Evolutionary conservation across 2,888 invertebrate genomes (phyloP).

Genomic region (Tenthredo notha): DNA sequence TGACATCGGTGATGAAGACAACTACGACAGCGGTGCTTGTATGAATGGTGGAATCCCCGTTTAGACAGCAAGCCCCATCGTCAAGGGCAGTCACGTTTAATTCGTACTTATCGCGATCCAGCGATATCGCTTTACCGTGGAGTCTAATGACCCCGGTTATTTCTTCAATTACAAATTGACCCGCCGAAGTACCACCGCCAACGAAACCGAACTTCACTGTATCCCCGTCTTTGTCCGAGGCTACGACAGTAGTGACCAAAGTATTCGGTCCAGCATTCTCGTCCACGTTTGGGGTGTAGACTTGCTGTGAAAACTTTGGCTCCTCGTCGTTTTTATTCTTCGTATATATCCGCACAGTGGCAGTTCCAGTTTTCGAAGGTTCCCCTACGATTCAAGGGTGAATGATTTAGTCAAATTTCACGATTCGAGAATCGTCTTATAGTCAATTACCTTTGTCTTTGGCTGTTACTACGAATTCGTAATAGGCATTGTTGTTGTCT

Average conservation of each 20-base stretch:
- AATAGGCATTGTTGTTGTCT: slow-evolving; percentile 97
- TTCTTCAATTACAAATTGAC: slow-evolving; percentile 97
- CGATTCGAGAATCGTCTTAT: neutral
- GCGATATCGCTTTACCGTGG: slow-evolving; percentile 91
- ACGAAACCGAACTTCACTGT: slow-evolving; percentile 96
- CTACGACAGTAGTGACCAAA: slow-evolving; percentile 96
- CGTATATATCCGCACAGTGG: slow-evolving; percentile 97
- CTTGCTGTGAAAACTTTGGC: slow-evolving; percentile 97
- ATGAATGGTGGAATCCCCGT: slow-evolving; percentile 92
- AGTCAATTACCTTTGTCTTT: slow-evolving; percentile 88
- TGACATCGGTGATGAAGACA: slow-evolving; percentile 97
- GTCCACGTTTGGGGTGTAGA: slow-evolving; percentile 97
- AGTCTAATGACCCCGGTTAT: slow-evolving; percentile 96
- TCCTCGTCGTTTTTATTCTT: slow-evolving; percentile 99
- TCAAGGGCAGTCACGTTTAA: slow-evolving; percentile 98
- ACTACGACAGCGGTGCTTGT: slow-evolving; percentile 97
- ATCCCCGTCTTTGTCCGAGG: slow-evolving; percentile 98
- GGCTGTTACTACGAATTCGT: slow-evolving; percentile 96
- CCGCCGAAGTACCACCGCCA: slow-evolving; percentile 93
- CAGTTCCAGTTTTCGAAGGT: slow-evolving; percentile 94
- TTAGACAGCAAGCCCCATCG: slow-evolving; percentile 97
- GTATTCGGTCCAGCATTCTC: slow-evolving; percentile 98
- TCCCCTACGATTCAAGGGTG: slow-evolving; percentile 81
- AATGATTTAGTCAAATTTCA: neutral
- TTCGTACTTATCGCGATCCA: slow-evolving; percentile 96